Evolutionary conservation across 2,888 invertebrate species (phyloP).

Genomic region (Kryphioiulus occultus): DNA sequence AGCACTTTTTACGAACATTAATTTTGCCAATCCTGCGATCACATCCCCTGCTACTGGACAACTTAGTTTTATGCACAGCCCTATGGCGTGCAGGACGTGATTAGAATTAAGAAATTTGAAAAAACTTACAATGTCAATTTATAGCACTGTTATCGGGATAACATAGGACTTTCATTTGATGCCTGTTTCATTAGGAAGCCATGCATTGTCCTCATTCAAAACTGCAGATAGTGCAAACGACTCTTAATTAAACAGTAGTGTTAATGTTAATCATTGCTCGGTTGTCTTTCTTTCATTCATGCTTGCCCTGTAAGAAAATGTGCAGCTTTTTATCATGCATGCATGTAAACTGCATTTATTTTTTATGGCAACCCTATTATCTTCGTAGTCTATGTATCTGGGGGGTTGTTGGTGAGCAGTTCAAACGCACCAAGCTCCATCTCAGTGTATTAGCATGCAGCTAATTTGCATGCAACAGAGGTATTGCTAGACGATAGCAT

Average conservation of each 20-base stretch:
- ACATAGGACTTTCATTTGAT: too few species aligned
- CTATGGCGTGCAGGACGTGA: too few species aligned
- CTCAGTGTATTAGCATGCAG: neutral
- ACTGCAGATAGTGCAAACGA: neutral
- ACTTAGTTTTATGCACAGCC: too few species aligned
- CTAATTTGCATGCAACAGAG: slow-evolving; percentile 9
- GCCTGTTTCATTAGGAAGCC: too few species aligned
- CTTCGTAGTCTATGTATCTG: neutral
- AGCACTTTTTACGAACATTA: too few species aligned
- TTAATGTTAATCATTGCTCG: neutral
- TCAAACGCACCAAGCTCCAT: neutral
- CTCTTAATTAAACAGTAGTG: neutral
- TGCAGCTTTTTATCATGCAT: neutral
- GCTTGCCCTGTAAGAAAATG: neutral
- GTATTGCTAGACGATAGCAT: neutral
- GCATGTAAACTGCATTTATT: neutral
- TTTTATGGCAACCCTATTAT: neutral
- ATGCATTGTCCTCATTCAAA: neutral
- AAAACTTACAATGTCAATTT: too few species aligned
- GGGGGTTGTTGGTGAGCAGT: neutral
- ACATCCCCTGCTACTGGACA: too few species aligned
- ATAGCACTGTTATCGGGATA: too few species aligned
- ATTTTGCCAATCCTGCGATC: too few species aligned
- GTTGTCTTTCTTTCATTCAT: neutral
- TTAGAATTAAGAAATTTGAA: too few species aligned